Evolutionary conservation across 2,888 invertebrate species (phyloP).

Genomic region (Eristalinus sepulchralis): DNA sequence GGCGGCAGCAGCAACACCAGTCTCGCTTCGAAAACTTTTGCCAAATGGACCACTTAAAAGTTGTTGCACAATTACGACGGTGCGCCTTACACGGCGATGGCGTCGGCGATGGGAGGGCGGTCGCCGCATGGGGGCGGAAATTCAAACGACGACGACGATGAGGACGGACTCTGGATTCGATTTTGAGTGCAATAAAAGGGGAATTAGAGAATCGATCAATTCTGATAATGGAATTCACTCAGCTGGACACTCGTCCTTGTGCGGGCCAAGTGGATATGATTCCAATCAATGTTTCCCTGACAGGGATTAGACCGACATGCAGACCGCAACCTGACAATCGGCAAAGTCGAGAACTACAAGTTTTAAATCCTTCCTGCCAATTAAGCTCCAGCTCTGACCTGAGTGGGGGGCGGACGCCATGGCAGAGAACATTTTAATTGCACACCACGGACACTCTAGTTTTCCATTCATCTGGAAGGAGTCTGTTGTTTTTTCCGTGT

Average conservation of each 20-base stretch:
- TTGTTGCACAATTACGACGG: slow-evolving; percentile 65
- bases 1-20: slow-evolving; percentile 60
- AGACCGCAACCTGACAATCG: slow-evolving; percentile 1
- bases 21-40: slow-evolving; percentile 66
- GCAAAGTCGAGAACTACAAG: not conserved
- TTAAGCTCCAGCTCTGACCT: slow-evolving; percentile 3
- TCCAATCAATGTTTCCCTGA: slow-evolving; percentile 55
- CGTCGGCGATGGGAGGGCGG: too few relatives aligned
- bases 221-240: slow-evolving; percentile 46
- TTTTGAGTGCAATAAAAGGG: slow-evolving; percentile 57
- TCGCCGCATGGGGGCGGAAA: not conserved
- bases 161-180: slow-evolving; percentile 35
- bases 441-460: slow-evolving; percentile 30
- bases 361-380: slow-evolving; percentile 25
- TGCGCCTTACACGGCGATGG: slow-evolving; percentile 1
- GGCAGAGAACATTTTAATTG: slow-evolving; percentile 57
- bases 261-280: slow-evolving; percentile 64
- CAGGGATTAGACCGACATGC: not conserved
- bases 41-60: slow-evolving; percentile 71
- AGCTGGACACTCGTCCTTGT: slow-evolving; percentile 44
- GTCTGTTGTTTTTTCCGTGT: not conserved
- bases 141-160: slow-evolving; percentile 47
- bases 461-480: not conserved
- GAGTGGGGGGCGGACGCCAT: slow-evolving; percentile 26
- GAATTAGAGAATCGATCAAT: slow-evolving; percentile 66